Evolutionary conservation across 2,797 vertebrate genomes (phyloP).

Genomic region (Darevskia mixta): DNA sequence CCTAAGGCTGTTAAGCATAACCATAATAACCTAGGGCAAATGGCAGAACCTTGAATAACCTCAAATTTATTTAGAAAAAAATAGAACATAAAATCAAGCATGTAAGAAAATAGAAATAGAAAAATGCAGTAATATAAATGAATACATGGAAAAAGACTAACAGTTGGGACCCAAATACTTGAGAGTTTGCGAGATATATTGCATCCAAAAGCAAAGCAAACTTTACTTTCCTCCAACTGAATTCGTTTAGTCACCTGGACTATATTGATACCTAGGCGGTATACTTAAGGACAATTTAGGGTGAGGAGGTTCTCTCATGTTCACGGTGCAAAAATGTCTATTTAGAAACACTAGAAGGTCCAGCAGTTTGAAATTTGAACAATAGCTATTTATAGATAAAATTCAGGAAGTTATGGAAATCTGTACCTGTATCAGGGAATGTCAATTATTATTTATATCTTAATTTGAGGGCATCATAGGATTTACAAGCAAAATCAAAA

Average conservation of each 20-base stretch:
- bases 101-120: background rate
- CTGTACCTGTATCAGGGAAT: background rate
- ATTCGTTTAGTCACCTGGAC: background rate
- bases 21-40: background rate
- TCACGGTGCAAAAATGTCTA: background rate
- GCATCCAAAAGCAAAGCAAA: background rate
- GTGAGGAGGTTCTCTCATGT: background rate
- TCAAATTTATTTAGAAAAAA: constrained; percentile 15
- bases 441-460: background rate
- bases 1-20: background rate
- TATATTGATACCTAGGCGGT: background rate
- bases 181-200: background rate
- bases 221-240: background rate
- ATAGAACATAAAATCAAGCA: background rate
- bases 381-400: too few species aligned
- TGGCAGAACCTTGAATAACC: background rate
- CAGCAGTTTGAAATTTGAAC: background rate
- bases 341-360: background rate
- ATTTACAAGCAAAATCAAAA: too few species aligned
- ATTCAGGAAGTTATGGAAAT: background rate
- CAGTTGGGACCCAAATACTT: background rate
- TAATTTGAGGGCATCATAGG: too few species aligned
- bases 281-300: background rate
- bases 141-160: background rate
- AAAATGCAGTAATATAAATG: background rate